Conservation (phyloP, 2,888 invertebrate genomes). For the Helicoverpa assulta region DNA sequence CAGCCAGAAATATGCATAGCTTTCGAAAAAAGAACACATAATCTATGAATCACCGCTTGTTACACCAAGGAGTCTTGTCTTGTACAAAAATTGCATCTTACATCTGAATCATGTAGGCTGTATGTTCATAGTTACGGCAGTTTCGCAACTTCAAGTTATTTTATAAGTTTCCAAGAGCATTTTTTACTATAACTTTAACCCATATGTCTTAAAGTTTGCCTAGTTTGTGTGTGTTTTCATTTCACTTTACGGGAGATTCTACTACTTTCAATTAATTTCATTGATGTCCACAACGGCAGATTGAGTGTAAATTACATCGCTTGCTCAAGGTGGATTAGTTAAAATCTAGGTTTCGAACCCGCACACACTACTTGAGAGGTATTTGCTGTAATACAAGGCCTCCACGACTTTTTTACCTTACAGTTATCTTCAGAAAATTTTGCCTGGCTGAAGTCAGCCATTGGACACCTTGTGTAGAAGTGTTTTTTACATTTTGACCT, state of each 20-base stretch:
- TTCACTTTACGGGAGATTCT: constrained; percentile 12
- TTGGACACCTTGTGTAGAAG: too few species aligned
- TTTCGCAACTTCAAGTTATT: constrained; percentile 63
- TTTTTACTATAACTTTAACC: constrained; percentile 72
- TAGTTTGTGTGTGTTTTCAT: constrained; percentile 69
- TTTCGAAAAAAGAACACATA: constrained; percentile 39
- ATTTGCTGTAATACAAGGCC: too few species aligned
- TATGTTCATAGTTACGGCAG: constrained; percentile 47
- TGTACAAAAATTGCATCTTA: constrained; percentile 34
- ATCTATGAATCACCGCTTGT: constrained; percentile 32
- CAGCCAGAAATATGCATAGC: constrained; percentile 32
- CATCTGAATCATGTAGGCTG: constrained; percentile 60
- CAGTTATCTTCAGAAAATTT: too few species aligned
- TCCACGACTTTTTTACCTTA: too few species aligned
- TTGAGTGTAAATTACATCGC: too few species aligned
- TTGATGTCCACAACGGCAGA: too few species aligned
- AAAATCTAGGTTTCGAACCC: too few species aligned
- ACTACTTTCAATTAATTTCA: too few species aligned
- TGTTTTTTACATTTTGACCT: too few species aligned
- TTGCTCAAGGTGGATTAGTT: too few species aligned
- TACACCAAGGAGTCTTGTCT: constrained; percentile 39
- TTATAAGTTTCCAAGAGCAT: constrained; percentile 68
- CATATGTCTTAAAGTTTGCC: constrained; percentile 68
- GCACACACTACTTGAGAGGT: too few species aligned
- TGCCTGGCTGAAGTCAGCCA: too few species aligned